Percentiles rank a stretch among this genome's conserved stretches.
Conservation (phyloP, 1,140 invertebrate genomes). For the Stegodyphus mimosarum region DNA sequence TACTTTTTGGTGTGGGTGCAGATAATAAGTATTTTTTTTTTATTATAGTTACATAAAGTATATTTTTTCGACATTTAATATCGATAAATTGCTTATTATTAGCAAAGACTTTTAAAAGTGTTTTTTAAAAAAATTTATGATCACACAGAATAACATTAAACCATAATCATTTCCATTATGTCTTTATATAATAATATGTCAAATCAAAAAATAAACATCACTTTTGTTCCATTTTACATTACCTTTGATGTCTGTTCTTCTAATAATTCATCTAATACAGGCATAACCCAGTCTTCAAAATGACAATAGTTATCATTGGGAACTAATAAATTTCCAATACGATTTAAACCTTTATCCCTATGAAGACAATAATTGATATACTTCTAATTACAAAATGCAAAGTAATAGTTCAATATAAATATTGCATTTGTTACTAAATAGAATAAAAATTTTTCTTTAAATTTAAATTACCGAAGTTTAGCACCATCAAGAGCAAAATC, state of each 20-base stretch:
- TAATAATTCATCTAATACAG: conserved; percentile 91
- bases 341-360: conserved; percentile 90
- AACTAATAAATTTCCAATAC: conserved; percentile 97
- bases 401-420: not conserved
- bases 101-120: too few relatives aligned
- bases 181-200: too few relatives aligned
- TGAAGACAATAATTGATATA: not conserved
- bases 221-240: conserved; percentile 16
- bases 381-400: not conserved
- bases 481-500: conserved; percentile 85
- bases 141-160: too few relatives aligned
- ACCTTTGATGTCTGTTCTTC: conserved; percentile 84
- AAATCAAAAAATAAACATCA: too few relatives aligned
- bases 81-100: too few relatives aligned
- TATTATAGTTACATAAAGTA: too few relatives aligned
- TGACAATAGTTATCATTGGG: conserved; percentile 99
- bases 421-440: not conserved
- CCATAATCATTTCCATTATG: too few relatives aligned
- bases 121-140: too few relatives aligned
- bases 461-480: conserved; percentile 65
- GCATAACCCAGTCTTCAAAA: conserved; percentile 99
- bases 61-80: too few relatives aligned
- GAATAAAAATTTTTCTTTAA: not conserved
- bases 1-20: too few relatives aligned
- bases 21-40: too few relatives aligned